Conservation (phyloP, 1,140 invertebrate species). For the Drosophila obscura region DNA sequence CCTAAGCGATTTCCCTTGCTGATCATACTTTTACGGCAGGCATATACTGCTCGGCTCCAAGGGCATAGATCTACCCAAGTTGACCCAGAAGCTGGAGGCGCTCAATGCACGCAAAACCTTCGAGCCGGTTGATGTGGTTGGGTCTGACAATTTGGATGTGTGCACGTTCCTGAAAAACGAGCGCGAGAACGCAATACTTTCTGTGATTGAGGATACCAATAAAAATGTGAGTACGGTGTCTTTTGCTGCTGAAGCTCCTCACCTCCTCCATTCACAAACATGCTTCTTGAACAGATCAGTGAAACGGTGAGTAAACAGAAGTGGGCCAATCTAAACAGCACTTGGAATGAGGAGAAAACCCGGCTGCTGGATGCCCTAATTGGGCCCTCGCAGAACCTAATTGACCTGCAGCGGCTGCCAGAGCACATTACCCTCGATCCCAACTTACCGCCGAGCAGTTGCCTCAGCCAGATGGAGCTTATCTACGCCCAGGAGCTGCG, state of each 20-base stretch:
- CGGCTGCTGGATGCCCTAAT: conserved; percentile 94
- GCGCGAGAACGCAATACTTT: conserved; percentile 95
- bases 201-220: conserved; percentile 95
- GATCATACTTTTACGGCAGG: conserved; percentile 84
- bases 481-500: conserved; percentile 93
- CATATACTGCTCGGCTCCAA: conserved; percentile 95
- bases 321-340: conserved; percentile 91
- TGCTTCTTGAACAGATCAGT: conserved; percentile 86
- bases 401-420: conserved; percentile 89
- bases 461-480: conserved; percentile 86
- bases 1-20: background rate
- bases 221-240: conserved; percentile 87
- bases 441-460: conserved; percentile 82
- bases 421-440: conserved; percentile 87
- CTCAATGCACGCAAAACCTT: conserved; percentile 93
- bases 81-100: conserved; percentile 95
- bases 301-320: conserved; percentile 89
- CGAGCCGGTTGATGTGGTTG: conserved; percentile 94
- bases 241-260: too few species aligned
- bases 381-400: conserved; percentile 92
- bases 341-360: conserved; percentile 95
- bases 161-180: conserved; percentile 95
- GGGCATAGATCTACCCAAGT: conserved; percentile 96
- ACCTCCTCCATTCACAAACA: background rate
- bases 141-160: conserved; percentile 91